Base-by-base conservation (phyloP, 1,140 invertebrate species). In the Musca vetustissima region DNA sequence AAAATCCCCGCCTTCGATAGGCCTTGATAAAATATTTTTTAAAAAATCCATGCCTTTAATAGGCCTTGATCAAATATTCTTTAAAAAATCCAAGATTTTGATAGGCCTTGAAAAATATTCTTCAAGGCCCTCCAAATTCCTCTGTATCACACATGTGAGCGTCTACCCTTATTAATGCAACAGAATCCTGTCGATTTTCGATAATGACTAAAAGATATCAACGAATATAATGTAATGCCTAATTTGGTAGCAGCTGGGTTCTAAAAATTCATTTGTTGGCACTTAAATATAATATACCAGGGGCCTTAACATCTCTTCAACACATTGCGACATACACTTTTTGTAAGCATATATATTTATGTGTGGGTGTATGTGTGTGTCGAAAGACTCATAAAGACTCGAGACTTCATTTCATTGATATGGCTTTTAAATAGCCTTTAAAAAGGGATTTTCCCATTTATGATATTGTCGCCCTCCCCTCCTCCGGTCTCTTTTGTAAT, bases 401-500 rank as follows among this genome's bases (percentile, higher is more conserved):
- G 6, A 6, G 36, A 43, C 28, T 59, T 28, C n/a, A 59, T 59
- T 59, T 59, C 25, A 59, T 32, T 59, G 25, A 15, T 28, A 59
- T 59, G 14, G 25, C 55, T n/a, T 28, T 59, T 28, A 17, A 32
- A 59, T 59, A 15, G 55, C 55, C 25, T 28, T 59, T 14, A 17
- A 32, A 59, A 59, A 25, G 55, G 17, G n/a, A n/a, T n/a, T 59
- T 59, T 15, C 55, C 6, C 13, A 59, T 59, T 59, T 59, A 59
- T 59, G 55, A 32, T 25, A 59, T n/a, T 15, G 55, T 4, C 8
- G 28, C 28, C 28, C 8, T 28, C 28, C 28, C 8, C 8, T 3
- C 28, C 28, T 28, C 28, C 28, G 28, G 28, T 11, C 36, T 43
- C 6, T 8, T 28, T 13, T 4, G 36, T 11, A 19, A 13, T 59